These are phyloP conservation scores for Drosophila trichaetosa DNA, from an alignment of 2,888 invertebrate genomes.

Conservation along the genomic window DNA sequence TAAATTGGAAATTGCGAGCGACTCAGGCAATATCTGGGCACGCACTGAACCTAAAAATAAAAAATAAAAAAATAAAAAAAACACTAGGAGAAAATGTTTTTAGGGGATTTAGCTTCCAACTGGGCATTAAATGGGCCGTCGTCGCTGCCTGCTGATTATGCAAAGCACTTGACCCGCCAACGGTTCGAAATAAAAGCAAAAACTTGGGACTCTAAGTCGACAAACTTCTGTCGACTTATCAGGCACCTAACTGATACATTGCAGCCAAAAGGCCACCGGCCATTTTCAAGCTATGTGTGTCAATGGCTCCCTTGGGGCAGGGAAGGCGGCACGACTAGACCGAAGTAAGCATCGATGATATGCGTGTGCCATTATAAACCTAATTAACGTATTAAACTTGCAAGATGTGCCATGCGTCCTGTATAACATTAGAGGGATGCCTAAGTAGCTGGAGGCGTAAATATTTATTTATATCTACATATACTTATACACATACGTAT, in stretches of 20 bases:
- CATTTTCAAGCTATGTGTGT: conserved; percentile 69
- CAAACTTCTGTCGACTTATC: conserved; percentile 29
- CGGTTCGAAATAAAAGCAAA: conserved; percentile 37
- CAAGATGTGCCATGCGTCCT: conserved; percentile 52
- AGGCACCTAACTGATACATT: conserved; percentile 39
- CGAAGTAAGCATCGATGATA: conserved; percentile 34
- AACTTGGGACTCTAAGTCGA: conserved; percentile 33
- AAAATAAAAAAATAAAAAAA: not conserved
- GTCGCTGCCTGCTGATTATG: conserved; percentile 46
- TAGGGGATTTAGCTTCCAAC: conserved; percentile 46
- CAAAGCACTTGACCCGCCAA: conserved; percentile 61
- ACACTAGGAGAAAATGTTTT: conserved; percentile 45
- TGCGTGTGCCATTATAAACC: conserved; percentile 68
- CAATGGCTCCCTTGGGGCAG: conserved; percentile 70
- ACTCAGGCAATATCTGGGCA: conserved; percentile 42
- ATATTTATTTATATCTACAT: not conserved
- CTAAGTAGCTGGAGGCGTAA: conserved; percentile 7
- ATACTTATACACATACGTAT: too few species aligned
- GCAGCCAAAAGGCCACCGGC: conserved; percentile 34
- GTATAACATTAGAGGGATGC: conserved; percentile 18
- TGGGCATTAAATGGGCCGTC: conserved; percentile 24
- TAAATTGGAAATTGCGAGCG: conserved; percentile 67
- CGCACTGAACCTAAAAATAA: conserved; percentile 52
- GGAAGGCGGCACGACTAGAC: not conserved
- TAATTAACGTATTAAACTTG: conserved; percentile 80